phyloP scores from a whole-genome alignment of 2,797 vertebrate species.

The Balearica regulorum region DNA sequence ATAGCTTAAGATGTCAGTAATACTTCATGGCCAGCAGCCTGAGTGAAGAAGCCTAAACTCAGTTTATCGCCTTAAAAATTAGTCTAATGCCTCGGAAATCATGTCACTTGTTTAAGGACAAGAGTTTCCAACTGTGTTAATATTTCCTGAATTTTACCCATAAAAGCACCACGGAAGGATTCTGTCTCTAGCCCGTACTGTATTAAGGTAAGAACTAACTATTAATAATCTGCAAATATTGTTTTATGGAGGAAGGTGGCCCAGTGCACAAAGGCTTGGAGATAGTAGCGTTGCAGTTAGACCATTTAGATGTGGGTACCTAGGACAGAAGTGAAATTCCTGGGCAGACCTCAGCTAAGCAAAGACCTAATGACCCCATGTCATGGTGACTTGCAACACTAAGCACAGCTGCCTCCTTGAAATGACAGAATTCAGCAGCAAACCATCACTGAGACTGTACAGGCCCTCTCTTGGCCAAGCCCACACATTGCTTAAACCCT shows the following conservation, averaged over 20 bases:
- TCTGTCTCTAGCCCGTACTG: neutral
- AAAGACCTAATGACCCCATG: neutral
- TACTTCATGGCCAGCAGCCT: neutral
- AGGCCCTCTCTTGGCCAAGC: neutral
- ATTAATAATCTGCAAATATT: neutral
- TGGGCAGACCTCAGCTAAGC: neutral
- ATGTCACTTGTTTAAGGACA: neutral
- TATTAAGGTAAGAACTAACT: neutral
- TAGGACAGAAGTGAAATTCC: neutral
- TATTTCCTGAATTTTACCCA: neutral
- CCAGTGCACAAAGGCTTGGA: neutral
- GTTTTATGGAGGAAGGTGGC: neutral
- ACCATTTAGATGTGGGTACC: neutral
- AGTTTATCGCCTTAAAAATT: neutral
- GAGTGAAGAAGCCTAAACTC: neutral
- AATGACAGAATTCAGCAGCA: neutral
- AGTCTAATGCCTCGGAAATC: neutral
- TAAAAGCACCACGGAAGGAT: neutral
- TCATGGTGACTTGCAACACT: neutral
- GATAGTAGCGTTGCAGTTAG: neutral
- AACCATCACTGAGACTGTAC: neutral
- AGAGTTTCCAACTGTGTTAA: neutral
- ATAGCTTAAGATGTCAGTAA: neutral
- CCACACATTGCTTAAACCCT: neutral
- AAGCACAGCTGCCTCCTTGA: neutral